Base-by-base conservation (phyloP, 2,797 vertebrate species). In the Xiphophorus birchmanni region DNA sequence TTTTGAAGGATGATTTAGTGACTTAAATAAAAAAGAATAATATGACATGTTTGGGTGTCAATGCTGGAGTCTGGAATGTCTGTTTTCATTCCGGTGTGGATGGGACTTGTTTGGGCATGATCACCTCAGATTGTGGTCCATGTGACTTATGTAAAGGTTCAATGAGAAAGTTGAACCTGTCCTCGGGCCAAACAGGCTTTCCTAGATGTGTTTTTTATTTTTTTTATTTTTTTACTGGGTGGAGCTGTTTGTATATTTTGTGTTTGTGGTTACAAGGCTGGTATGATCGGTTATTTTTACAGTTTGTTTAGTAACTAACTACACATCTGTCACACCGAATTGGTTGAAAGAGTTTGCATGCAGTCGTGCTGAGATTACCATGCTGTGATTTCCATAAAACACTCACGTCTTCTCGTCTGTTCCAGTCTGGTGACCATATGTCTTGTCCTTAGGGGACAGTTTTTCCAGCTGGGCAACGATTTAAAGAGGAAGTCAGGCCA, bases 401-500 rank as follows among this genome's bases (percentile, higher is more conserved):
- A 0, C 74, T 32, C 35, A 40, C 45, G 72, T 75, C 37, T 42
- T 6, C 21, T 42, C 12, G 11, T 79, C 26, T 79, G 58, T 50
- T 54, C 32, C 47, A 21, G 74, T 89, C 90, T 92, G 91, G 73
- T 63, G 82, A 82, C 90, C 90, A 92, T 76, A 83, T 92, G 91
- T 88, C 54, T 35, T 65, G 58, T 85, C 84, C 65, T 73, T 0
- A 77, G 86, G 85, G 80, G 48, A 84, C 78, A 47, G 18, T 77
- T 84, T 74, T 78, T 54, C 75, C 83, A 78, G 23, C 79, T 52
- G 35, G 73, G 75, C 71, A 35, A 75, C 47, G 78, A 58, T 50
- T 72, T 73, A 91, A 89, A 93, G 93, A 92, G 93, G 91, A 94
- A 93, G 75, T 42, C 52, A 63, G 76, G 11, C 48, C 21, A 54